phyloP scores from a whole-genome alignment of 1,140 invertebrate species.

The Hydropsyche tenuis region DNA sequence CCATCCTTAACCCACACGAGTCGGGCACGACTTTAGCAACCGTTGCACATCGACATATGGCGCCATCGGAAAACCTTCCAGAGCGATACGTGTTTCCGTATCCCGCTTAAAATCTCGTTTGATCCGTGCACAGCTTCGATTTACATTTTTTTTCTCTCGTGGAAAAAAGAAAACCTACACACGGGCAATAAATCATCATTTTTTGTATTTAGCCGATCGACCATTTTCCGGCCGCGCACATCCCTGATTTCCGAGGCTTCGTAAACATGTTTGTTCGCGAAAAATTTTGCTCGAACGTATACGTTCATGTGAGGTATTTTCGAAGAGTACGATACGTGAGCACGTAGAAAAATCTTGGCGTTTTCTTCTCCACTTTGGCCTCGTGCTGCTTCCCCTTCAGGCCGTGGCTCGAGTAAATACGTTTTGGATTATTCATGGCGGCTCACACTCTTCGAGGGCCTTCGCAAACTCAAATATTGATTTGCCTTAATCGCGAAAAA shows the following conservation, averaged over 20 bases:
- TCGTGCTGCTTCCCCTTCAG: not conserved
- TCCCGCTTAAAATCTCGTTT: not conserved
- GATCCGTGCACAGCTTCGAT: no score
- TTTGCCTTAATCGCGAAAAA: not conserved
- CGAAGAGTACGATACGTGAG: constrained; percentile 13
- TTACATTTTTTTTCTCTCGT: no score
- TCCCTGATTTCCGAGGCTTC: not conserved
- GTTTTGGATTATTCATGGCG: constrained; percentile 24
- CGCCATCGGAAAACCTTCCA: not conserved
- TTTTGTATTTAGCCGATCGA: no score
- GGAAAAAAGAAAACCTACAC: no score
- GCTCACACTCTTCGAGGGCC: not conserved
- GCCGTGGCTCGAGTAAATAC: constrained; percentile 10
- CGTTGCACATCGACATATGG: not conserved
- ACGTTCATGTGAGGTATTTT: constrained; percentile 28
- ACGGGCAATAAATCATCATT: no score
- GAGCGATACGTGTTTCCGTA: not conserved
- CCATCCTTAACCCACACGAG: not conserved
- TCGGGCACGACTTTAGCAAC: no score
- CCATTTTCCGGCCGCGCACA: constrained; percentile 1
- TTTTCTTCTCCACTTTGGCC: not conserved
- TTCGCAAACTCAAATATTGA: not conserved
- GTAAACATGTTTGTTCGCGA: constrained; percentile 37
- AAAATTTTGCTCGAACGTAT: constrained; percentile 30
- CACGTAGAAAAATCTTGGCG: constrained; percentile 19